A percentile compares a stretch with the other conserved stretches of the same genome.
These are phyloP conservation scores for Cistogaster globosa DNA, from an alignment of 2,888 invertebrate genomes.

Conservation along the genomic window DNA sequence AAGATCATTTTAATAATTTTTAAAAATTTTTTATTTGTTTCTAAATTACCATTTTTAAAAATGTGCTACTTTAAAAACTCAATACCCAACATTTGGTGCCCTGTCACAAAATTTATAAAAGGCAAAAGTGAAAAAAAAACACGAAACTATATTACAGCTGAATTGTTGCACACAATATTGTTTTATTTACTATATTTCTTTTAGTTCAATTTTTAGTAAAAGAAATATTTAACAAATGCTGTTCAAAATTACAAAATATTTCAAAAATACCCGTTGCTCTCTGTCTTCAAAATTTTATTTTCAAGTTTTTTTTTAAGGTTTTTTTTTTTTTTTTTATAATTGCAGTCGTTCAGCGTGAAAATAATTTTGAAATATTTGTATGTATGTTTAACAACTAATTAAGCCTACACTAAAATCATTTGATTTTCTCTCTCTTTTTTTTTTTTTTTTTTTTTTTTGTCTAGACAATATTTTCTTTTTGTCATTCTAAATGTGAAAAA, in stretches of 20 bases:
- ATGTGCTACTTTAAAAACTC: not conserved
- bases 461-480: too few species aligned
- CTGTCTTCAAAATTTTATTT: constrained; percentile 21
- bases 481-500: too few species aligned
- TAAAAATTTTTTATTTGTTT: not conserved
- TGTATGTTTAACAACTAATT: constrained; percentile 54
- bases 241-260: too few species aligned
- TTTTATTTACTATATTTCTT: constrained; percentile 9
- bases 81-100: constrained; percentile 5
- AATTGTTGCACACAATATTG: constrained; percentile 53
- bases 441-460: constrained; percentile 3
- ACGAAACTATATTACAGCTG: not conserved
- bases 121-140: not conserved
- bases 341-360: not conserved
- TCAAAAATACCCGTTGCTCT: too few species aligned
- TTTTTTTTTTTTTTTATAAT: constrained; percentile 1
- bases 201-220: not conserved
- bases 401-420: constrained; percentile 27
- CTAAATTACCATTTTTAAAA: not conserved
- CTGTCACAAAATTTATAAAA: constrained; percentile 12
- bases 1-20: not conserved
- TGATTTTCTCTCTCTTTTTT: too few species aligned
- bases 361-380: too few species aligned
- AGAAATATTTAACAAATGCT: constrained; percentile 2
- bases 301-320: too few species aligned